Conservation (phyloP, 2,888 invertebrate genomes). For the Adelphocoris suturalis region DNA sequence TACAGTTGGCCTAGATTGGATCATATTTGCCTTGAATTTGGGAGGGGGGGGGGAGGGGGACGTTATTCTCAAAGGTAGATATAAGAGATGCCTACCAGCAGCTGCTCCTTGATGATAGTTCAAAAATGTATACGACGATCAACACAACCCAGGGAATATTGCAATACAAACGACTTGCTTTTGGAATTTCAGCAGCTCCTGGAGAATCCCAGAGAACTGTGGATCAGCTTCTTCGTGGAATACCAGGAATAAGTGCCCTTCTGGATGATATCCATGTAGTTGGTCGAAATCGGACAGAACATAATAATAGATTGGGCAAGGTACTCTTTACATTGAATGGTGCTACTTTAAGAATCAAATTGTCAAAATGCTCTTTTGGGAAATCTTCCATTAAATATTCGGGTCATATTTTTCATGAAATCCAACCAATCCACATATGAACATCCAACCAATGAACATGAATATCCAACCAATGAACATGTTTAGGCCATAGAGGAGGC, state of each 20-base stretch:
- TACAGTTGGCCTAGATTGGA: constrained; percentile 76
- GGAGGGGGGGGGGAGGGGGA: constrained; percentile 77
- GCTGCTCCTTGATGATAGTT: constrained; percentile 76
- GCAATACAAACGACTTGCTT: constrained; percentile 73
- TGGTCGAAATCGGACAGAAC: neutral
- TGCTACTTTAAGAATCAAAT: constrained; percentile 56
- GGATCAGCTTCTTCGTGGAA: neutral
- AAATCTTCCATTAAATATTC: constrained; percentile 24
- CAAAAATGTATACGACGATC: constrained; percentile 75
- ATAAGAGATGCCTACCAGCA: constrained; percentile 78
- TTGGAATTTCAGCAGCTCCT: constrained; percentile 10
- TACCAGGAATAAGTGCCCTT: neutral
- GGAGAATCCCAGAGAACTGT: neutral
- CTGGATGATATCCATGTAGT: neutral
- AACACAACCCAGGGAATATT: constrained; percentile 77
- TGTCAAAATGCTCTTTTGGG: constrained; percentile 61
- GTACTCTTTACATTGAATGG: neutral
- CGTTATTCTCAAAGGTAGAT: constrained; percentile 78
- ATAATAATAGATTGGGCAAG: too few species aligned
- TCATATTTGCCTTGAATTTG: constrained; percentile 75
- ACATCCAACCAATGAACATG: constrained; percentile 13
- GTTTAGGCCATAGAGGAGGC: constrained; percentile 29
- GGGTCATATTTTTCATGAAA: neutral
- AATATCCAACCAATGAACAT: constrained; percentile 72
- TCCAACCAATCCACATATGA: too few species aligned